These are phyloP conservation scores for Ceratina calcarata DNA, from an alignment of 1,140 invertebrate genomes.

Conservation along the genomic window DNA sequence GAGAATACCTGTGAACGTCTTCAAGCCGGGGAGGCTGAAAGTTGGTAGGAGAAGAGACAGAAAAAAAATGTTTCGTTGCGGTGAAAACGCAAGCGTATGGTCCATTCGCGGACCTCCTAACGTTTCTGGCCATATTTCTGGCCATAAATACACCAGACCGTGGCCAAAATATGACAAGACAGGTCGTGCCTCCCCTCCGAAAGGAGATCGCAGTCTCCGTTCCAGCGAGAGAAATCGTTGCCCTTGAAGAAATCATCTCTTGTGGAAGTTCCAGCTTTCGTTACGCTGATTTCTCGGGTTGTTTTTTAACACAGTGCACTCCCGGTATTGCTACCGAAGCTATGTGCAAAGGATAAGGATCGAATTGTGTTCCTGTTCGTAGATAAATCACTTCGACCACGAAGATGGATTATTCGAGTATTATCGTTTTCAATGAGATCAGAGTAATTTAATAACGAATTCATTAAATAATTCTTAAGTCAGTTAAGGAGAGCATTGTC, in stretches of 20 bases:
- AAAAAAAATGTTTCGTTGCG: conserved; percentile 24
- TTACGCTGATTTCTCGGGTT: conserved; percentile 52
- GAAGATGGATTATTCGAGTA: not conserved
- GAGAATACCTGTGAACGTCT: not conserved
- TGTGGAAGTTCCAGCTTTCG: conserved; percentile 41
- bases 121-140: conserved; percentile 76
- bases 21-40: conserved; percentile 11
- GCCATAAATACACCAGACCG: conserved; percentile 74
- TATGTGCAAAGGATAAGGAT: not conserved
- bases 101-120: conserved; percentile 75
- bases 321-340: not conserved
- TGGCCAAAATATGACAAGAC: conserved; percentile 76
- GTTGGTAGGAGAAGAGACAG: conserved; percentile 6
- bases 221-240: conserved; percentile 57
- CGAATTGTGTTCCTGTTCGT: not conserved
- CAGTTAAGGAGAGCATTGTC: no score
- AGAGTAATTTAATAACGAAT: no score
- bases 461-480: no score
- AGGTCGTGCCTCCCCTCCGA: conserved; percentile 6
- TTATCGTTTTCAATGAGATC: not conserved
- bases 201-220: conserved; percentile 18
- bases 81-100: conserved; percentile 56
- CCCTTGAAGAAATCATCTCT: conserved; percentile 65
- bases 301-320: not conserved
- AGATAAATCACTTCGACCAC: not conserved